These are phyloP conservation scores for Tribolium castaneum DNA, from an alignment of 1,140 invertebrate genomes.

Conservation along the genomic window DNA sequence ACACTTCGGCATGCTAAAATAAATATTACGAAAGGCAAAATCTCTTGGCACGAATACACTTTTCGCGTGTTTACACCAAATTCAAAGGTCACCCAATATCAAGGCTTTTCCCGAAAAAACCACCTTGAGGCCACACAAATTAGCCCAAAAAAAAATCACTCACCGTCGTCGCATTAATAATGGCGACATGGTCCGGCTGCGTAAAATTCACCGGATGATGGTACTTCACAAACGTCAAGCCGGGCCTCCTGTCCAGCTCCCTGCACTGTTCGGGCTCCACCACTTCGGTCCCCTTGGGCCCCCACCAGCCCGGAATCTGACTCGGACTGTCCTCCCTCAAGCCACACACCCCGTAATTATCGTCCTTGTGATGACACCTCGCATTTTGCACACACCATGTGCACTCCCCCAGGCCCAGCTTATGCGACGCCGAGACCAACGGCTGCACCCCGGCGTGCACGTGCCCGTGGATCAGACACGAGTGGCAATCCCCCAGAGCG, in stretches of 20 bases:
- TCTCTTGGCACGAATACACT: constrained; percentile 15
- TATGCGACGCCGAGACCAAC: constrained; percentile 77
- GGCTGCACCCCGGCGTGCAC: constrained; percentile 56
- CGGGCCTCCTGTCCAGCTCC: constrained; percentile 82
- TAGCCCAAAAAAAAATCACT: not conserved
- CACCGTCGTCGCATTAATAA: constrained; percentile 84
- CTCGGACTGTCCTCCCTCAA: constrained; percentile 78
- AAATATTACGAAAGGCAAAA: not conserved
- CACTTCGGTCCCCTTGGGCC: constrained; percentile 82
- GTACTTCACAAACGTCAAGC: constrained; percentile 89
- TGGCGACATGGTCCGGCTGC: constrained; percentile 86
- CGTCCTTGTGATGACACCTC: constrained; percentile 87
- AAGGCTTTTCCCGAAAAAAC: not conserved
- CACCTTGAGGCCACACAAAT: not conserved
- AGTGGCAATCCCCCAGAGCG: constrained; percentile 86
- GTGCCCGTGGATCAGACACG: constrained; percentile 83
- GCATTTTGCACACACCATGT: constrained; percentile 95
- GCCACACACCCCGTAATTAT: constrained; percentile 86
- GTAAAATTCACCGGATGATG: constrained; percentile 85
- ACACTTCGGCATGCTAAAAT: not conserved
- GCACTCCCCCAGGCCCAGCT: constrained; percentile 81
- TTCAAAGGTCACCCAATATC: not conserved
- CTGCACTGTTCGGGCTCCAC: constrained; percentile 82
- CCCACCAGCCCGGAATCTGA: constrained; percentile 90
- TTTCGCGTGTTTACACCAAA: not conserved